phyloP scores from a whole-genome alignment of 2,113 vertebrate genomes.

The Stegostoma tigrinum region DNA sequence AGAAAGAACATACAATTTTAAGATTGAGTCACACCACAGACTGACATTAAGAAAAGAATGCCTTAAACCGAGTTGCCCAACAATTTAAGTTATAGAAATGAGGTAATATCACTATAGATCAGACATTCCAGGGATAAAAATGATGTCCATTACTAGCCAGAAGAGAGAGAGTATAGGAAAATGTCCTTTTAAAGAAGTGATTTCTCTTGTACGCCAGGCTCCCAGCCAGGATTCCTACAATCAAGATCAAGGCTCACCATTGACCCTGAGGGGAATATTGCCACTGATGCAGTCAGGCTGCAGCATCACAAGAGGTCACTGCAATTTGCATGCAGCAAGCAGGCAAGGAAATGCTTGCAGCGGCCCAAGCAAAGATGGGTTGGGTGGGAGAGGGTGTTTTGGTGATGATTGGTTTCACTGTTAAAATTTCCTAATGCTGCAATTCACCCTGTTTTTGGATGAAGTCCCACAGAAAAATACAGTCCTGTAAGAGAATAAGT shows the following conservation, averaged over 20 bases:
- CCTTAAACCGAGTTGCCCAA: background rate
- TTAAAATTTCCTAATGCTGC: background rate
- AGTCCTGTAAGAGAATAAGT: background rate
- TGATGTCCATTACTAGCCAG: background rate
- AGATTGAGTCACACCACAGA: background rate
- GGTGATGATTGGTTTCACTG: background rate
- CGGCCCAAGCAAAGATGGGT: background rate
- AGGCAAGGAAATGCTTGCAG: background rate
- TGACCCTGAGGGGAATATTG: background rate
- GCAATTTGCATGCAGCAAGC: background rate
- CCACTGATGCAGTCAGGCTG: background rate
- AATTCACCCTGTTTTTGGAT: background rate
- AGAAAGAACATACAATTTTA: background rate
- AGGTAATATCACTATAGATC: background rate
- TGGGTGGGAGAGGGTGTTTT: background rate
- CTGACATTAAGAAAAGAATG: background rate
- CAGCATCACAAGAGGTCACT: background rate
- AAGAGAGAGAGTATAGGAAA: background rate
- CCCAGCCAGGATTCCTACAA: background rate
- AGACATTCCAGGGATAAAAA: background rate
- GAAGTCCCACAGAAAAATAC: background rate
- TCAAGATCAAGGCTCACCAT: background rate
- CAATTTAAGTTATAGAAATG: background rate
- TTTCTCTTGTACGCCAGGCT: background rate
- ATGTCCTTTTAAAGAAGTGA: background rate